Conservation (phyloP, 2,797 vertebrate genomes). For the Gadopsis bispinosus region DNA sequence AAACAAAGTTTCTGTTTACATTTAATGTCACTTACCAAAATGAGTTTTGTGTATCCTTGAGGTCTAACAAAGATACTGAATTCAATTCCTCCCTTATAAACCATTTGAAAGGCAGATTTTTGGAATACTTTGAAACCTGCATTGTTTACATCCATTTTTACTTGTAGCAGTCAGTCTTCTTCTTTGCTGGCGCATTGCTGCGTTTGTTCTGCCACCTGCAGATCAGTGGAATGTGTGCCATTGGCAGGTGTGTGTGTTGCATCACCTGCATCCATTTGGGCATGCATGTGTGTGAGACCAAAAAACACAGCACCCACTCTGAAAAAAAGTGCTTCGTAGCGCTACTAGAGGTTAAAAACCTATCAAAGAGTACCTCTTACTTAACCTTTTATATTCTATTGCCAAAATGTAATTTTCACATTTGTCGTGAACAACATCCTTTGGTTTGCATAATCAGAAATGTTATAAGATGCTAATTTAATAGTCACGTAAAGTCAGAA, state of each 20-base stretch:
- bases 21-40: neutral
- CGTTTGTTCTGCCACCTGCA: neutral
- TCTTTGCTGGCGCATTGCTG: neutral
- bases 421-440: neutral
- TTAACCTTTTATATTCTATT: constrained; percentile 1
- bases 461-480: neutral
- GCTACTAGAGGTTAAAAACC: neutral
- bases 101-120: neutral
- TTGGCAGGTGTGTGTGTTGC: neutral
- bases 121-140: neutral
- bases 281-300: neutral
- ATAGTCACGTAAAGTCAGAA: neutral
- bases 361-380: neutral
- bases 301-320: neutral
- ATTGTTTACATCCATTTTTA: neutral
- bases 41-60: neutral
- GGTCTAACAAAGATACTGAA: neutral
- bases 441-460: neutral
- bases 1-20: neutral
- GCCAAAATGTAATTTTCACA: neutral
- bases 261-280: neutral
- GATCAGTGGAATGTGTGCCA: neutral
- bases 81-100: neutral
- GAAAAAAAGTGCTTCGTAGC: neutral
- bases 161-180: neutral